phyloP scores from a whole-genome alignment of 2,888 invertebrate genomes.

The Noctua janthina region DNA sequence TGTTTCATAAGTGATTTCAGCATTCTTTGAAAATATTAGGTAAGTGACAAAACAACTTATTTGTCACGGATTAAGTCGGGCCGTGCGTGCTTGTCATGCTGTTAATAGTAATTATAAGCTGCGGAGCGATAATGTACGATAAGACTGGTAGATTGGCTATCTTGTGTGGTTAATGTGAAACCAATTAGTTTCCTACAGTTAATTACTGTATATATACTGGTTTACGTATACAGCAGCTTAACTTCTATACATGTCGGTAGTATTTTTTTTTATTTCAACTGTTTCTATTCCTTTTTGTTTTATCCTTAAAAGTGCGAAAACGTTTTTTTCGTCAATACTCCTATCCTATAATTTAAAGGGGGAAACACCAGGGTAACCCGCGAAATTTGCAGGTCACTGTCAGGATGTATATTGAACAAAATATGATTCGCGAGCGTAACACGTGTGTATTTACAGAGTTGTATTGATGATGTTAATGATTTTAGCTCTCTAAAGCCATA shows the following conservation, averaged over 20 bases:
- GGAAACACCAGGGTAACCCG: no score
- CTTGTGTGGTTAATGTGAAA: constrained; percentile 20
- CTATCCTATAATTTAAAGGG: not conserved
- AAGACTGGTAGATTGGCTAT: constrained; percentile 16
- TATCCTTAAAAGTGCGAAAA: not conserved
- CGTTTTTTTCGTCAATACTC: not conserved
- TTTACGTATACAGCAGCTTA: not conserved
- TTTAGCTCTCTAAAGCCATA: no score
- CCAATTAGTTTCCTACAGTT: constrained; percentile 24
- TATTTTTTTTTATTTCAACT: not conserved
- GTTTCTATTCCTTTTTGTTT: not conserved
- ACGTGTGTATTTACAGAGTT: no score
- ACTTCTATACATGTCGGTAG: not conserved
- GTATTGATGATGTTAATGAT: no score
- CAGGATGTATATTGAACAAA: no score
- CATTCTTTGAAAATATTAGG: not conserved
- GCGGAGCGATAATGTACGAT: constrained; percentile 13
- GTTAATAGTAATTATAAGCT: constrained; percentile 39
- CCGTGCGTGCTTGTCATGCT: constrained; percentile 3
- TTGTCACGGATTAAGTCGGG: not conserved
- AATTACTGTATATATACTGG: constrained; percentile 2
- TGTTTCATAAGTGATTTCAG: not conserved
- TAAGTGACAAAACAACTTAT: not conserved
- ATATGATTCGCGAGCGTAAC: no score
- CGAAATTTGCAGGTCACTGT: no score